Evolutionary conservation across 2,888 invertebrate species (phyloP).

Genomic region (Aleiodes leptofemur): DNA sequence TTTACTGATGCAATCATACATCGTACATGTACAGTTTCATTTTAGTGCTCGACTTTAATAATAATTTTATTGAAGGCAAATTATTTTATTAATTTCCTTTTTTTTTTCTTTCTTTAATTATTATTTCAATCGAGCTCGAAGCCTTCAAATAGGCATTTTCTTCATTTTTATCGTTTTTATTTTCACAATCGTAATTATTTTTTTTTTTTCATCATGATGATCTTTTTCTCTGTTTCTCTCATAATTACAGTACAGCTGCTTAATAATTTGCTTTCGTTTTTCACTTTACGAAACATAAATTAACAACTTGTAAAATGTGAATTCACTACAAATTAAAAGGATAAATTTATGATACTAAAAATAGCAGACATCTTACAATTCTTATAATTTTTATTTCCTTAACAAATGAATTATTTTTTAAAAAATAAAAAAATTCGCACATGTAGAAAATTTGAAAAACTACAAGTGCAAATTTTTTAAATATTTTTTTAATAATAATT

Average conservation of each 20-base stretch:
- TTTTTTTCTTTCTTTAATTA: conserved; percentile 17
- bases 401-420: not conserved
- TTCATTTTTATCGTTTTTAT: conserved; percentile 28
- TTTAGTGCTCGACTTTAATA: conserved; percentile 51
- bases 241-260: conserved; percentile 52
- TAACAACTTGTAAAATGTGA: conserved; percentile 31
- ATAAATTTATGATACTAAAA: not conserved
- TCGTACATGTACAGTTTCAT: conserved; percentile 69
- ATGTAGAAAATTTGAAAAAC: too few relatives aligned
- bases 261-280: conserved; percentile 42
- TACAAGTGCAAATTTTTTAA: too few relatives aligned
- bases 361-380: too few relatives aligned
- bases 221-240: conserved; percentile 20
- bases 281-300: conserved; percentile 48
- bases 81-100: too few relatives aligned
- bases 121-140: conserved; percentile 50
- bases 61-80: not conserved
- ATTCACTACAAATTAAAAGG: conserved; percentile 27
- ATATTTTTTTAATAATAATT: too few relatives aligned
- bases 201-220: conserved; percentile 19
- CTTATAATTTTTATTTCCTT: not conserved
- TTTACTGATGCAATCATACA: conserved; percentile 73
- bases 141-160: conserved; percentile 47
- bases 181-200: conserved; percentile 44
- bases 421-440: too few relatives aligned